Evolutionary conservation across 92 coral and sea anemone species (phyloP).

Genomic region (Epizoanthus stellaris): DNA sequence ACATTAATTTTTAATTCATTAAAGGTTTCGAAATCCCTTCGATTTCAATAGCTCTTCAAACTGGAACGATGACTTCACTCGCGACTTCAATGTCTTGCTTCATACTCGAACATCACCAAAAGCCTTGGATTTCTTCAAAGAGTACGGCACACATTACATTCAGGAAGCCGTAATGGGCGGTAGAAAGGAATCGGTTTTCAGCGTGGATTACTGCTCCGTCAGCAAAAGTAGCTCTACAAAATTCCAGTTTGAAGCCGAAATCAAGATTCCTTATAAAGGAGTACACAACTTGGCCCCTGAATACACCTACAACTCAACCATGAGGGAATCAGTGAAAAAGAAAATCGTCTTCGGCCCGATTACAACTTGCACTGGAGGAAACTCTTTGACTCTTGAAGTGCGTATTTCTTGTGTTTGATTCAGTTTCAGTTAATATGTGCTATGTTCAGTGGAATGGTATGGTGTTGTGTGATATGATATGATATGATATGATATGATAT

Average conservation of each 20-base stretch:
- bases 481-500: no score
- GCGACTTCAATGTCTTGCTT: not conserved
- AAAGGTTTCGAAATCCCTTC: constrained; percentile 26
- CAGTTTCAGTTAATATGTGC: no score
- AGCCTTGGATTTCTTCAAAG: constrained; percentile 37
- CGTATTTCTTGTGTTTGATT: not conserved
- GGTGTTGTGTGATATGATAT: no score
- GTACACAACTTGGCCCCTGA: not conserved
- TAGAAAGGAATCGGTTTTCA: constrained; percentile 17
- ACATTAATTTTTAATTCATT: not conserved
- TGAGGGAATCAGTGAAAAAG: not conserved
- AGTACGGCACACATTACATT: constrained; percentile 35
- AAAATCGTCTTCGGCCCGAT: constrained; percentile 1
- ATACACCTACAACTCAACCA: not conserved
- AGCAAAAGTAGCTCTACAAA: not conserved
- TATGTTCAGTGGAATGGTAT: no score
- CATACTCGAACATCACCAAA: not conserved
- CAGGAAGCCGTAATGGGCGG: constrained; percentile 36
- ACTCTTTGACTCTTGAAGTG: constrained; percentile 19
- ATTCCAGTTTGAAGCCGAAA: not conserved
- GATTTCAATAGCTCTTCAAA: not conserved
- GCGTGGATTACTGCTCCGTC: constrained; percentile 20
- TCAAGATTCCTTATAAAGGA: constrained; percentile 21
- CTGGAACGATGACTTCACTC: constrained; percentile 15
- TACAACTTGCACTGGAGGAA: constrained; percentile 24